These are phyloP conservation scores for Scaptomyza hsui DNA, from an alignment of 1,140 invertebrate genomes.

Conservation along the genomic window DNA sequence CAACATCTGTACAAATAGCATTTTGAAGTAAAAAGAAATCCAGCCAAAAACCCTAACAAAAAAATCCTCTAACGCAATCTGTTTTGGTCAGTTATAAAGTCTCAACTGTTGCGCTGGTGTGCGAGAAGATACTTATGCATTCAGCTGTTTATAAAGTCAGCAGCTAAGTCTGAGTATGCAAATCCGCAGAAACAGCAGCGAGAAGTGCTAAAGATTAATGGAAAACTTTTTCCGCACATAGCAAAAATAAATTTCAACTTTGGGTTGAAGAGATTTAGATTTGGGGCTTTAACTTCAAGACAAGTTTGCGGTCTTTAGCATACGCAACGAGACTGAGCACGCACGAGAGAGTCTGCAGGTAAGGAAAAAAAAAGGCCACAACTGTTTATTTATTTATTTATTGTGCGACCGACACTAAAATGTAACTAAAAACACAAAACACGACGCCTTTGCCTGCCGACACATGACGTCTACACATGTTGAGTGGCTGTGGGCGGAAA, in stretches of 20 bases:
- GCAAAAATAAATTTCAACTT: constrained; percentile 30
- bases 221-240: constrained; percentile 62
- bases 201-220: constrained; percentile 76
- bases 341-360: constrained; percentile 52
- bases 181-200: constrained; percentile 57
- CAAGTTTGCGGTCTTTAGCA: constrained; percentile 60
- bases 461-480: constrained; percentile 76
- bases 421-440: constrained; percentile 73
- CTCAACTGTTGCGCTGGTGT: constrained; percentile 27
- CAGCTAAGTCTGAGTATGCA: constrained; percentile 60
- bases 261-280: constrained; percentile 48
- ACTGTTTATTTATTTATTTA: constrained; percentile 80
- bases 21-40: no score
- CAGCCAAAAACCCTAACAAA: no score
- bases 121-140: constrained; percentile 39
- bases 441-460: constrained; percentile 43
- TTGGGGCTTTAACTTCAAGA: constrained; percentile 44
- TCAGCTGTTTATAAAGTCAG: constrained; percentile 58
- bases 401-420: constrained; percentile 79
- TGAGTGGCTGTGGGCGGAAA: constrained; percentile 20
- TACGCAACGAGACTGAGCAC: constrained; percentile 62
- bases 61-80: not conserved
- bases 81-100: constrained; percentile 6
- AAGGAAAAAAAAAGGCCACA: constrained; percentile 42
- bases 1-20: no score